Percentiles rank a stretch among this genome's conserved stretches.
These are phyloP conservation scores for Acleris sparsana DNA, from an alignment of 2,888 invertebrate species.

Conservation along the genomic window DNA sequence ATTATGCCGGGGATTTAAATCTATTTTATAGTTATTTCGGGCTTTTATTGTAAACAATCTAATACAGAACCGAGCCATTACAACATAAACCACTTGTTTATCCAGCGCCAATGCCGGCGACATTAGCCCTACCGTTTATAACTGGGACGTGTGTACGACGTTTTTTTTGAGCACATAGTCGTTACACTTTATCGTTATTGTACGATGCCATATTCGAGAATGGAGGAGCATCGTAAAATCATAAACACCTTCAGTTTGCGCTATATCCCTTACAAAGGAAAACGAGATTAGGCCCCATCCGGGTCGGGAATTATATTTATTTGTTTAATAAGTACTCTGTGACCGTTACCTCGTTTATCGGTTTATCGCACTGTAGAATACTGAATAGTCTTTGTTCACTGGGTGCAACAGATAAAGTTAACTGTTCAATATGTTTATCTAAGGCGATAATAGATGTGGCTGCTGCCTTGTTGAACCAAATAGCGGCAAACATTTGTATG, in stretches of 20 bases:
- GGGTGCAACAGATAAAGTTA: neutral
- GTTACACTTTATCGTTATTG: slow-evolving; percentile 75
- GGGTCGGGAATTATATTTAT: slow-evolving; percentile 19
- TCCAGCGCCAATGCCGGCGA: slow-evolving; percentile 41
- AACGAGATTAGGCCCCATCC: slow-evolving; percentile 43
- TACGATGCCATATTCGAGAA: slow-evolving; percentile 67
- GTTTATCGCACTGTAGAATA: neutral
- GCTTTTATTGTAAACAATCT: neutral
- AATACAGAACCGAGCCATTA: neutral
- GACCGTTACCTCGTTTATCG: slow-evolving; percentile 17
- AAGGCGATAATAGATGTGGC: too few species aligned
- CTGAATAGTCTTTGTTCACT: neutral
- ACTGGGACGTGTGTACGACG: slow-evolving; percentile 56
- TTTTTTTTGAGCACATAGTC: slow-evolving; percentile 56
- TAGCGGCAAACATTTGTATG: too few species aligned
- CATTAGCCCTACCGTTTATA: slow-evolving; percentile 59
- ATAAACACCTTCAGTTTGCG: slow-evolving; percentile 67
- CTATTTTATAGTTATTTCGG: too few species aligned
- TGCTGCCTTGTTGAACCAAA: too few species aligned
- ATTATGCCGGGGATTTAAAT: too few species aligned
- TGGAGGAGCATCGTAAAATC: slow-evolving; percentile 71
- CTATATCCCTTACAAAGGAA: slow-evolving; percentile 65
- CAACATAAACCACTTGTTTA: slow-evolving; percentile 10
- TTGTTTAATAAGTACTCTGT: slow-evolving; percentile 3
- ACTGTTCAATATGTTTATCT: neutral